Conservation (phyloP, 2,113 vertebrate genomes). For the Toxotes jaculatrix region DNA sequence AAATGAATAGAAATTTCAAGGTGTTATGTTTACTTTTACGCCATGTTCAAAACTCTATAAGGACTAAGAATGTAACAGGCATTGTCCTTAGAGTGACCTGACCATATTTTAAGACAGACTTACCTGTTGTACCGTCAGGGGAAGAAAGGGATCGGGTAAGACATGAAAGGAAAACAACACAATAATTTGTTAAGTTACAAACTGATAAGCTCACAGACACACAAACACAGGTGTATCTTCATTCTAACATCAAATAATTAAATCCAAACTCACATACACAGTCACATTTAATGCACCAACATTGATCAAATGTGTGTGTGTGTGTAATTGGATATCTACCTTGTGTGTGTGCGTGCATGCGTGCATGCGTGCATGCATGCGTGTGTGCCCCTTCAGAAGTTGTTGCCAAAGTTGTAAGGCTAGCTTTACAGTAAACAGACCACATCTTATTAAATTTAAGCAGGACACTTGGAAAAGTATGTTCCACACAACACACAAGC, state of each 20-base stretch:
- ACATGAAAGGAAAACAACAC: conserved; percentile 47
- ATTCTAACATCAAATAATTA: not conserved
- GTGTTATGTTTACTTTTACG: not conserved
- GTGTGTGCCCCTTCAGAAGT: not conserved
- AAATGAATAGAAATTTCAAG: not conserved
- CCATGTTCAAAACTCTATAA: not conserved
- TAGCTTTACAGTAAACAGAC: not conserved
- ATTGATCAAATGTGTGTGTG: not conserved
- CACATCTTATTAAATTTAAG: not conserved
- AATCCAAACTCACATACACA: not conserved
- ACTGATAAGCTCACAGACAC: not conserved
- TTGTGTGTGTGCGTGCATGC: too few relatives aligned
- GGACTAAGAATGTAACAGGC: not conserved
- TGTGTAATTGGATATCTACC: too few relatives aligned
- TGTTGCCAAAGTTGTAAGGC: not conserved
- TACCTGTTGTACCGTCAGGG: conserved; percentile 45
- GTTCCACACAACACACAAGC: not conserved
- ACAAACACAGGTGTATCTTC: not conserved
- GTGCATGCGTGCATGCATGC: too few relatives aligned
- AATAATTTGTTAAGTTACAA: conserved; percentile 16
- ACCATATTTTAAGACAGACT: conserved; percentile 23
- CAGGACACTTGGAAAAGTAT: not conserved
- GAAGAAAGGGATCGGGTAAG: conserved; percentile 12
- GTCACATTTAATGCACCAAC: not conserved
- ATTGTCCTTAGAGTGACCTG: not conserved